These are phyloP conservation scores for Opisthograptis luteolata DNA, from an alignment of 2,888 invertebrate species.

Conservation along the genomic window DNA sequence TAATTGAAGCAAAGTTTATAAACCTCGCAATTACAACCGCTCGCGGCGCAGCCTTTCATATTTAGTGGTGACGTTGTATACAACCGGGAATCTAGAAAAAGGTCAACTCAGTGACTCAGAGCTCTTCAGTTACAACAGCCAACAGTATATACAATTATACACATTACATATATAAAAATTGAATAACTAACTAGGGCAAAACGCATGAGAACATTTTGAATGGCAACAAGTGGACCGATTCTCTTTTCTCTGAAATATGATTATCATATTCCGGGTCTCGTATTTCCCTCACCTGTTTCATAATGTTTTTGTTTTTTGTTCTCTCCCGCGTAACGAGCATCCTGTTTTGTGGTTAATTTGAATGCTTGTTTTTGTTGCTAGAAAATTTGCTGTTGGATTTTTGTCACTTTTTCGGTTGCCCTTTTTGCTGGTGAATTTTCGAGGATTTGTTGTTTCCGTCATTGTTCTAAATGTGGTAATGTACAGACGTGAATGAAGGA, in stretches of 20 bases:
- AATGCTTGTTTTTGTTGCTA: conserved; percentile 71
- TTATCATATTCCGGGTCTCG: conserved; percentile 59
- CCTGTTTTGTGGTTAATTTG: conserved; percentile 76
- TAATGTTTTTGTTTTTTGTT: conserved; percentile 64
- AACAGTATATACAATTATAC: too few species aligned
- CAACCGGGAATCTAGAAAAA: conserved; percentile 8
- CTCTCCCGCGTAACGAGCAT: conserved; percentile 68
- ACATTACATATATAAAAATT: too few species aligned
- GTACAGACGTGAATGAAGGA: conserved; percentile 9
- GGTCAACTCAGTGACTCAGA: conserved; percentile 1
- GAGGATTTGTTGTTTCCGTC: conserved; percentile 44
- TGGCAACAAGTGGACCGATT: conserved; percentile 61
- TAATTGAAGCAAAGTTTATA: background rate
- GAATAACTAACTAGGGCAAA: conserved; percentile 40
- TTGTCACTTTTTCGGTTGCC: conserved; percentile 52
- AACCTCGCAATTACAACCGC: background rate
- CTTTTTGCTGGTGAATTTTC: conserved; percentile 36
- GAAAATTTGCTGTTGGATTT: conserved; percentile 60
- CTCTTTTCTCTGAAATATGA: conserved; percentile 60
- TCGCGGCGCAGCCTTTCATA: conserved; percentile 4
- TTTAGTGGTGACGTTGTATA: conserved; percentile 5
- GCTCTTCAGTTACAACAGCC: conserved; percentile 13
- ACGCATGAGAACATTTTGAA: conserved; percentile 47
- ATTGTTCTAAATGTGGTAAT: conserved; percentile 25
- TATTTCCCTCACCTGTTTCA: conserved; percentile 65